Percentiles rank a stretch among this genome's conserved stretches.
Conservation (phyloP, 1,140 invertebrate genomes). For the Magallana gigas region DNA sequence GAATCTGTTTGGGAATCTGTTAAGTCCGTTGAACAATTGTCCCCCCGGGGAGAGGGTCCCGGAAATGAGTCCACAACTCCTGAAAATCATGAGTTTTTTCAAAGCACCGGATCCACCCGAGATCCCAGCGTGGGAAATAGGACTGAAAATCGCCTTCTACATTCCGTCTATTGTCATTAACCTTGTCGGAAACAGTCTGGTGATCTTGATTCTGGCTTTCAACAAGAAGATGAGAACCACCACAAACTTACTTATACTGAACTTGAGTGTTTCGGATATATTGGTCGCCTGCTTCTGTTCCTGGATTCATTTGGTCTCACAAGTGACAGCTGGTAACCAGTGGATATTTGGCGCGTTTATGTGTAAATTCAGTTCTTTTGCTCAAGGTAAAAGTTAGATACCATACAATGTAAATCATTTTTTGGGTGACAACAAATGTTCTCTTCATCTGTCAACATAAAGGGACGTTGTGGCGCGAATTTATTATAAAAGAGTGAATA, state of each 20-base stretch:
- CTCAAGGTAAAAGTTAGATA: constrained; percentile 76
- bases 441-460: too few species aligned
- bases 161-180: constrained; percentile 59
- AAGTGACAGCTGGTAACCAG: constrained; percentile 62
- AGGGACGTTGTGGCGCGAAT: too few species aligned
- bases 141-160: constrained; percentile 69
- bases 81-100: neutral
- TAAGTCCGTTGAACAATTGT: neutral
- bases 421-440: too few species aligned
- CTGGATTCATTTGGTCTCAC: constrained; percentile 78
- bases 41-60: neutral
- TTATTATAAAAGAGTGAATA: too few species aligned
- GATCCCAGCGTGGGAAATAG: constrained; percentile 57
- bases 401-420: too few species aligned
- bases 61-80: neutral
- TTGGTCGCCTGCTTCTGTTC: constrained; percentile 81
- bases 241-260: constrained; percentile 93
- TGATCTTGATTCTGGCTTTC: constrained; percentile 54
- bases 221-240: constrained; percentile 69
- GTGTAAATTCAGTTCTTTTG: constrained; percentile 80
- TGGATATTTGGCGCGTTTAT: constrained; percentile 78
- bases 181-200: constrained; percentile 57
- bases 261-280: constrained; percentile 94
- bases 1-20: neutral
- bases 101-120: too few species aligned